phyloP scores from a whole-genome alignment of 2,888 invertebrate genomes.

The Drosophila kuntzei region DNA sequence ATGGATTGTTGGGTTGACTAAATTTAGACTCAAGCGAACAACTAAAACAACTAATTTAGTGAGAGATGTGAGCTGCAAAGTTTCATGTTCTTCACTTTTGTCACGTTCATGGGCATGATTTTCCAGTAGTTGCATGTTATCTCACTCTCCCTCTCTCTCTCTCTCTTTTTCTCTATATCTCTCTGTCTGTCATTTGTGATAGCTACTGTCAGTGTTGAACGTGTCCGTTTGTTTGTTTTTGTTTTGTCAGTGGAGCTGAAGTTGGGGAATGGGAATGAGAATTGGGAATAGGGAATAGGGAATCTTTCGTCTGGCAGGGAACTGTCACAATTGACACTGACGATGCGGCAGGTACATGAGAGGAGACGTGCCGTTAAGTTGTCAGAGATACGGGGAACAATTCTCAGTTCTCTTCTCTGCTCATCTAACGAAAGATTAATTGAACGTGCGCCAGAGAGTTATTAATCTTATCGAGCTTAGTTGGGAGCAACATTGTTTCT shows the following conservation, averaged over 20 bases:
- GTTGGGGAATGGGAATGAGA: neutral
- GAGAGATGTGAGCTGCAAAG: constrained; percentile 52
- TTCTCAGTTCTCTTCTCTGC: constrained; percentile 10
- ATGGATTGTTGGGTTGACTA: constrained; percentile 73
- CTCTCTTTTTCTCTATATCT: neutral
- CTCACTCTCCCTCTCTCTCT: neutral
- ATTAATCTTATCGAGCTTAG: constrained; percentile 83
- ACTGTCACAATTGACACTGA: constrained; percentile 80
- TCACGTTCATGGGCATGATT: constrained; percentile 84
- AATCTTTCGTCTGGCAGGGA: constrained; percentile 53
- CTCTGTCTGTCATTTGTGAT: neutral
- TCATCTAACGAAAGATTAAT: constrained; percentile 80
- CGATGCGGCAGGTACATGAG: constrained; percentile 76
- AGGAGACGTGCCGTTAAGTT: constrained; percentile 66
- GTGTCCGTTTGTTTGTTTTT: constrained; percentile 80
- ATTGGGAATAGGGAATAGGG: constrained; percentile 9
- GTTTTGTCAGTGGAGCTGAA: constrained; percentile 33
- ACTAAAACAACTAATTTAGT: constrained; percentile 78
- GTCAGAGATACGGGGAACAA: constrained; percentile 34
- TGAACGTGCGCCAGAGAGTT: constrained; percentile 82
- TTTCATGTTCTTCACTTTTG: constrained; percentile 82
- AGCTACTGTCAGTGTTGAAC: constrained; percentile 35
- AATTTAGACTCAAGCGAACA: constrained; percentile 65
- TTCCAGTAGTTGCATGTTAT: constrained; percentile 41
- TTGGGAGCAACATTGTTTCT: constrained; percentile 67